Base-by-base conservation (phyloP, 2,113 vertebrate species). In the Rhinogobius similis region DNA sequence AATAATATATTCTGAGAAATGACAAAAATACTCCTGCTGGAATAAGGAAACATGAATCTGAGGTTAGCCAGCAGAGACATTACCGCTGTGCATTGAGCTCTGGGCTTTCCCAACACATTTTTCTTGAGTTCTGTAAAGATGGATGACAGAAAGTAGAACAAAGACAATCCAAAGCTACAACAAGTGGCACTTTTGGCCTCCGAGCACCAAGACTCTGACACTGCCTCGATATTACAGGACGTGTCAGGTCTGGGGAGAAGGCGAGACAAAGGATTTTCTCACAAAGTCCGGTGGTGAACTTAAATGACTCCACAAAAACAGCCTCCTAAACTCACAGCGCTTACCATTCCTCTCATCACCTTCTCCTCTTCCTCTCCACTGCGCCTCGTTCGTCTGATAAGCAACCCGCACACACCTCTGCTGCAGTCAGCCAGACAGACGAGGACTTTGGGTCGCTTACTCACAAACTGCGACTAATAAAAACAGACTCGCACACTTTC, bases 301-400 rank as follows among this genome's bases (percentile, higher is more conserved):
- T 50, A 7, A 46, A 21, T 65, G 62, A 66, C 21, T 63, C 26
- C 41, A 24, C 36, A 59, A 52, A 68, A 23, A 53, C 59, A 55
- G 24, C 6, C 43, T 66, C 56, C 56, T 59, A 56, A 62, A 70
- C 29, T 53, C 55, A 68, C 61, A 55, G 44, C 65, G 44, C 75
- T 83, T 77, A 18, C 69, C 74, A 80, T 83, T 80, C 70, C 67
- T 73, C 74, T 78, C 72, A 52, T 62, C 59, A 65, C 44, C 76
- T 50, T 43, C n/a, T 1, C 44, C 53, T 61, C 27, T 16, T 59
- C 26, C 64, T 59, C 68, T n/a, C 18, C 44, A 11, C 53, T 32
- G 29, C 70, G 67, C 70, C 4, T 38, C 66, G 0, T 70, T 68
- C 68, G 61, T 29, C 68, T 59, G 78, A 85, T 82, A 82, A 86